These are phyloP conservation scores for Saccopteryx bilineata DNA, from an alignment of 2,113 vertebrate species.

Conservation along the genomic window DNA sequence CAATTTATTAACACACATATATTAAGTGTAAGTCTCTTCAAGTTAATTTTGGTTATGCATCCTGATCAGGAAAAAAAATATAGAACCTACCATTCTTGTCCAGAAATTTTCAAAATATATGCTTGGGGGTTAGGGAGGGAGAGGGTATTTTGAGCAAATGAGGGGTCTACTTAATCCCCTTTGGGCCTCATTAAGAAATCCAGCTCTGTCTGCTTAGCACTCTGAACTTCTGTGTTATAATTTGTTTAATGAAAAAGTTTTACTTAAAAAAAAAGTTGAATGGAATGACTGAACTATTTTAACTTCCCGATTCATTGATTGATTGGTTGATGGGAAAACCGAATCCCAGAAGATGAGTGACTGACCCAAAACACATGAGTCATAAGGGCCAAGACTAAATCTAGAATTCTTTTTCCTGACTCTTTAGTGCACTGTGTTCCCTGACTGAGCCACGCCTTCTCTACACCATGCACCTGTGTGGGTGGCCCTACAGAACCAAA, in stretches of 20 bases:
- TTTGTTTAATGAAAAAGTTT: neutral
- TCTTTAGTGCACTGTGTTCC: neutral
- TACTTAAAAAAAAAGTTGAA: neutral
- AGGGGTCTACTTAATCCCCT: neutral
- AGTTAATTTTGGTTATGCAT: neutral
- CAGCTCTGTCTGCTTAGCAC: neutral
- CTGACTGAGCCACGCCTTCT: neutral
- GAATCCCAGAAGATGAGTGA: neutral
- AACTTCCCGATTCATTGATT: slow-evolving; percentile 4
- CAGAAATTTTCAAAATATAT: slow-evolving; percentile 1
- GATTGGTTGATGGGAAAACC: neutral
- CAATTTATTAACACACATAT: neutral
- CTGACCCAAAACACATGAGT: neutral
- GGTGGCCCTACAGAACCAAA: neutral
- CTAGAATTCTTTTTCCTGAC: neutral
- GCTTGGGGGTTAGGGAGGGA: neutral
- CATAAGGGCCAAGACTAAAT: neutral
- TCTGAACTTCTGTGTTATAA: neutral
- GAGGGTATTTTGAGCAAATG: neutral
- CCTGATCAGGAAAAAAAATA: neutral
- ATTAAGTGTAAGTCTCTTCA: neutral
- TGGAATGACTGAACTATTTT: slow-evolving; percentile 23
- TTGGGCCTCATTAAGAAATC: neutral
- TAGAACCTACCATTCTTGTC: neutral
- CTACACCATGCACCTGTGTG: neutral